Evolutionary conservation across 2,113 vertebrate species (phyloP), one percentile per base, ranked within the genome.

Genomic region (Trachemys scripta): DNA sequence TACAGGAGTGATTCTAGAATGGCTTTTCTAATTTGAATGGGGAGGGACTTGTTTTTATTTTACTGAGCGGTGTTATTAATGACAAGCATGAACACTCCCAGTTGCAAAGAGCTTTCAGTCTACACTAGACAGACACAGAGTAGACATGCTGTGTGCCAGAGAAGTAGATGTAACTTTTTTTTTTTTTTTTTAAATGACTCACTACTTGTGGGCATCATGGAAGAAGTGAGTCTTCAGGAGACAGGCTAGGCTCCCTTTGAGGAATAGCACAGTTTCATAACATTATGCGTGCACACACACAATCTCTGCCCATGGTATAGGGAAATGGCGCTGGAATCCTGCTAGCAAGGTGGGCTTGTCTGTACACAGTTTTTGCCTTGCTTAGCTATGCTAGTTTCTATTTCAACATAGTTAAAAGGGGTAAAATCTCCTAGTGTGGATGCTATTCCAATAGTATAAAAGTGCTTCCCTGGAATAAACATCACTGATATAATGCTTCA

Each of bases 181-280:
- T n/a, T 56, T 25, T 56, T 86, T 84, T n/a, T 12, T 1, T 10
- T 17, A 90, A 94, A 22, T 96, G 97, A 97, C 94, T 98, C 96
- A 95, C 38, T 96, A 84, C 80, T 96, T 17, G 27, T 24, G 38
- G 85, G 85, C 94, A 93, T 96, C 88, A 88, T 31, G 96, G 96
- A 96, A 97, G 91, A 82, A 93, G 27, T 80, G 95, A 59, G 82
- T 96, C 94, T 85, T 49, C 47, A 11, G 82, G 65, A 95, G 82
- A 45, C 16, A 6, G 81, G 50, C 85, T 92, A 88, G 76, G 54
- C 84, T 87, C 65, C 6, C 82, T 57, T n/a, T 10, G 0, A 12
- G 89, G 82, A 94, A 0, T 12, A 35, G 59, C 87, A n/a, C 17
- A 1, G 17, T 87, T n/a, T 49, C 54, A 10, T 75, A 56, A 25